These are phyloP conservation scores for Phylloscopus whistleri DNA, from an alignment of 2,113 vertebrate species.

Conservation along the genomic window DNA sequence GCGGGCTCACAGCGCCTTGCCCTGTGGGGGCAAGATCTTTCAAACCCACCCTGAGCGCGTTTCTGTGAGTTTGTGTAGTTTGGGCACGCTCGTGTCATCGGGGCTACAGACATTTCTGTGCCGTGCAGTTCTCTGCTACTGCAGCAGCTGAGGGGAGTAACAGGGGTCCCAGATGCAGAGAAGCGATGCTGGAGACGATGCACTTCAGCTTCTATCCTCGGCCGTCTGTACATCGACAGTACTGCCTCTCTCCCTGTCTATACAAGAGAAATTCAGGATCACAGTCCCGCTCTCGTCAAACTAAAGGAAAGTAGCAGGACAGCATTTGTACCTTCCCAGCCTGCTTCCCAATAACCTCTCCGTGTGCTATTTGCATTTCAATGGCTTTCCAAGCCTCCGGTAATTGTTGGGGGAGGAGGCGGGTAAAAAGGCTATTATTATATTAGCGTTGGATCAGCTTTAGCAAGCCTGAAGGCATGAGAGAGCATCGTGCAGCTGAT, in stretches of 20 bases:
- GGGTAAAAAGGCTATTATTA: conserved; percentile 26
- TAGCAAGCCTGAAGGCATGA: conserved; percentile 24
- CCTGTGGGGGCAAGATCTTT: background rate
- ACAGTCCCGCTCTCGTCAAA: background rate
- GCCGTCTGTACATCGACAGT: accelerated
- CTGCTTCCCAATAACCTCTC: conserved; percentile 16
- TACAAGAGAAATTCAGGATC: background rate
- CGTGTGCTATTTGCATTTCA: conserved; percentile 57
- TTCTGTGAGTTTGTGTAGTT: accelerated
- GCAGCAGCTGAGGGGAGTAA: background rate
- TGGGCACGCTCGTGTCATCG: accelerated
- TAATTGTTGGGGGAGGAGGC: conserved; percentile 23
- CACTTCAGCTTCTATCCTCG: background rate
- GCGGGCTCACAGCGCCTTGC: background rate
- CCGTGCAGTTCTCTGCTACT: background rate
- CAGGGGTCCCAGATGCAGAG: background rate
- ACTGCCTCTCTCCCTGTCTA: background rate
- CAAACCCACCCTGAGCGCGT: accelerated
- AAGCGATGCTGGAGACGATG: background rate
- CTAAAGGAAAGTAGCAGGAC: background rate
- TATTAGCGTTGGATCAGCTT: conserved; percentile 31
- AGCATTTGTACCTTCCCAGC: background rate
- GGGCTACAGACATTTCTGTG: background rate
- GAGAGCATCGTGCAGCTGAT: conserved; percentile 36
- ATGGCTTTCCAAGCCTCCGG: conserved; percentile 25